Base-by-base conservation (phyloP, 1,140 invertebrate species). In the Atta colombica region DNA sequence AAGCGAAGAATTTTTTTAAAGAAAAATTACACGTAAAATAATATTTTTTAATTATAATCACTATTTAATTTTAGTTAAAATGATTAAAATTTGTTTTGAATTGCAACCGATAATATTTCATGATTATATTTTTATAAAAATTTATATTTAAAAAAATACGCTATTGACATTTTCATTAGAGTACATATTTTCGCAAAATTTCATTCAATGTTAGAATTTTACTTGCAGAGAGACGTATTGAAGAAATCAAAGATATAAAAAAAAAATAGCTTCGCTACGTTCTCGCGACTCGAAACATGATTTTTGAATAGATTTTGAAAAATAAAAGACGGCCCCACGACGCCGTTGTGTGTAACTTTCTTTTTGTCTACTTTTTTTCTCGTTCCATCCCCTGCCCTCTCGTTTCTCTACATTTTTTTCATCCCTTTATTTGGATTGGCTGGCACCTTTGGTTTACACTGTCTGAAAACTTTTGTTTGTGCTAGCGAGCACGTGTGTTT, bases 241-340 rank as follows among this genome's bases (percentile, higher is more conserved):
- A 49, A 18, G 8, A 78, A 49, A 58, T 12, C 6, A 2, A 31
- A 10, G 39, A 0, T 2, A 3, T 5, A 25, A 16, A 21, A n/a
- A n/a, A 35, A 31, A 51, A 60, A 77, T 3, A 77, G 18, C 68
- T 69, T 53, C 51, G 45, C 35, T 69, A 39, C 63, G 66, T 35
- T 28, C 71, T 81, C 69, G 58, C 51, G 5, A 8, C 14, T 49
- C 14, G 5, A 35, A 18, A 55, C 14, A 63, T 55, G 31, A 63
- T 65, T 63, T n/a, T 68, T 51, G 7, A 85, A 74, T 51, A 69
- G 69, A 90, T 71, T 71, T 90, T 61, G 18, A 58, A 77, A 87
- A 88, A 91, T 87, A 87, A 90, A 91, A 93, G 89, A 91, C 94
- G 94, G 94, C 94, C 93, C 86, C 85, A 71, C 58, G 94, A 95